Conservation (phyloP, 2,113 vertebrate species). For the Bostrychus sinensis region DNA sequence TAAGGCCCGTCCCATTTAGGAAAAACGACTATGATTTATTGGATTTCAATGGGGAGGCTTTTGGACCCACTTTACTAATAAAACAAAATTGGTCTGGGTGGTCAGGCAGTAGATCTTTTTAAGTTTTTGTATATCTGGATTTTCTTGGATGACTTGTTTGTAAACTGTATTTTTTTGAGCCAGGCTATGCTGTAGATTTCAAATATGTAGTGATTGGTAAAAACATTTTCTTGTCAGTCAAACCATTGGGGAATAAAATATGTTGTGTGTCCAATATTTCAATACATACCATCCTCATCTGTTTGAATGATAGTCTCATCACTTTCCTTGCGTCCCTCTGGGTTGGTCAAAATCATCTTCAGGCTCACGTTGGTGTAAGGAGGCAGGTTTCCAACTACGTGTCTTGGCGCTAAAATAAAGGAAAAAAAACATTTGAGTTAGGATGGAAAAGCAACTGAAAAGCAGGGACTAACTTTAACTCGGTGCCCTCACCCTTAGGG, state of each 20-base stretch:
- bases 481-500: constrained; percentile 80
- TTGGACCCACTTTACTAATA: no score
- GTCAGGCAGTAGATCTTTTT: no score
- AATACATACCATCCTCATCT: constrained; percentile 90
- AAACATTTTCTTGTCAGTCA: not conserved
- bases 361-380: constrained; percentile 98
- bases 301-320: constrained; percentile 97
- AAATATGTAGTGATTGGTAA: not conserved
- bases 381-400: constrained; percentile 90
- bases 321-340: constrained; percentile 96
- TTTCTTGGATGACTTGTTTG: no score
- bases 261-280: not conserved
- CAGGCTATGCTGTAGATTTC: not conserved
- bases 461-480: not conserved
- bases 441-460: not conserved
- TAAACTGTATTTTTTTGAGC: no score
- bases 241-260: not conserved
- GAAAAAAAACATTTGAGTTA: not conserved
- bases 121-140: no score
- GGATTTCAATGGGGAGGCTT: no score
- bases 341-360: constrained; percentile 98
- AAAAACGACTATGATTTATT: no score
- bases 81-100: no score
- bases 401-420: constrained; percentile 83
- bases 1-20: no score